Conservation (phyloP, 35 echinoderm and acorn worm species). For the Lytechinus pictus region DNA sequence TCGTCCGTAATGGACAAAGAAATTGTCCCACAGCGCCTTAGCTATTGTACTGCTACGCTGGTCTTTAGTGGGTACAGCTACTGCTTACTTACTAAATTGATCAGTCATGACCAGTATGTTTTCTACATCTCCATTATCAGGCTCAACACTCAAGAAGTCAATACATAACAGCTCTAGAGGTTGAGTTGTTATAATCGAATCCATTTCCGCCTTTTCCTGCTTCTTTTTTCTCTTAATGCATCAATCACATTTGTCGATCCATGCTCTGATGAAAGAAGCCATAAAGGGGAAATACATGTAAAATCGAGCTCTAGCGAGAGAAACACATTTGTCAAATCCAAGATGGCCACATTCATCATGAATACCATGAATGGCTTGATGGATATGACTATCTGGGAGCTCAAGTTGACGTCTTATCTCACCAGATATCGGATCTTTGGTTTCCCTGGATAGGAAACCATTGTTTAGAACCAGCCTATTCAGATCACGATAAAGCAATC, state of each 20-base stretch:
- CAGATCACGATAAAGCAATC: constrained; percentile 51
- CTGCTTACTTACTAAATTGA: constrained; percentile 24
- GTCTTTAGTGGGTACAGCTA: constrained; percentile 33
- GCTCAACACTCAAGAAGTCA: constrained; percentile 69
- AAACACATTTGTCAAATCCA: constrained; percentile 57
- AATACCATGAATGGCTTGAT: background rate
- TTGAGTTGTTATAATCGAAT: constrained; percentile 54
- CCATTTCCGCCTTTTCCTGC: constrained; percentile 59
- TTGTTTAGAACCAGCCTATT: constrained; percentile 45
- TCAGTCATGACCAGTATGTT: constrained; percentile 29
- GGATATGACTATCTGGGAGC: background rate
- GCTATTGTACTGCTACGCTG: background rate
- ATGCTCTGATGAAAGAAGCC: constrained; percentile 31
- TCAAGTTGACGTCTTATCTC: background rate
- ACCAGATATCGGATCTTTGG: background rate
- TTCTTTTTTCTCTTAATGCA: constrained; percentile 60
- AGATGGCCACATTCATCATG: constrained; percentile 67
- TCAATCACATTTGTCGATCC: constrained; percentile 55
- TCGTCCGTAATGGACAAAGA: constrained; percentile 61
- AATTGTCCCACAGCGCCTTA: constrained; percentile 54
- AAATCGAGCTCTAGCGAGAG: constrained; percentile 43
- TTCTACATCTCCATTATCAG: constrained; percentile 39
- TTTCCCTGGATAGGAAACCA: constrained; percentile 52
- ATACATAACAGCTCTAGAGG: constrained; percentile 74
- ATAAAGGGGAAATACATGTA: constrained; percentile 74